Evolutionary conservation across 1,140 invertebrate species (phyloP), one percentile per base, ranked within the genome.

Genomic region (Parapsyche elsis): DNA sequence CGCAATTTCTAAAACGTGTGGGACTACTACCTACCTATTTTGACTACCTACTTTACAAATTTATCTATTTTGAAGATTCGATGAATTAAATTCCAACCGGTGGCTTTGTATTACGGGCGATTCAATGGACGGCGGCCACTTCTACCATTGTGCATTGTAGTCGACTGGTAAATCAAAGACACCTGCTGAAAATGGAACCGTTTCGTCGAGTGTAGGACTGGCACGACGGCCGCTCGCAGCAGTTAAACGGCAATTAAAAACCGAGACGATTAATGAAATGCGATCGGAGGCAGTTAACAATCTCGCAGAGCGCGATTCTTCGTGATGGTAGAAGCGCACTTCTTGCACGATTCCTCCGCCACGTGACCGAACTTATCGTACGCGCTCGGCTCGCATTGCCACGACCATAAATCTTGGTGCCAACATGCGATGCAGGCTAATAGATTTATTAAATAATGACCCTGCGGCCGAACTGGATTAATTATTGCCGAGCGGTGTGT

Each of bases 361-460:
- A 82, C 81, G 81, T 82, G 81, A 82, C 81, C 61, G 74, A 80
- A 80, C 81, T 80, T 82, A 82, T 80, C 78, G 75, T 77, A 79
- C 79, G 75, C 67, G 61, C 78, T 82, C 81, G 73, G 71, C 45
- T 80, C 80, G 74, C 75, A 78, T 79, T 80, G 73, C 71, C 74
- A 61, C 78, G 71, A 70, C 80, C 74, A 82, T 82, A 82, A 82
- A 82, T 82, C 75, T 82, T 61, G 57, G 73, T 78, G 78, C 79
- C 78, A 76, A 82, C 81, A 82, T 82, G 81, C 78, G 53, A 80
- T 79, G 76, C 81, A 73, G 78, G 80, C 71, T 82, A 82, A 82
- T 82, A 82, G 81, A 82, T 82, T 82, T 82, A 82, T 82, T 81
- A 78, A 76, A 81, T 77, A 77, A 78, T 81, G 67, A 78, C 61